Evolutionary conservation across 2,888 invertebrate species (phyloP).

Genomic region (Thereva unica): DNA sequence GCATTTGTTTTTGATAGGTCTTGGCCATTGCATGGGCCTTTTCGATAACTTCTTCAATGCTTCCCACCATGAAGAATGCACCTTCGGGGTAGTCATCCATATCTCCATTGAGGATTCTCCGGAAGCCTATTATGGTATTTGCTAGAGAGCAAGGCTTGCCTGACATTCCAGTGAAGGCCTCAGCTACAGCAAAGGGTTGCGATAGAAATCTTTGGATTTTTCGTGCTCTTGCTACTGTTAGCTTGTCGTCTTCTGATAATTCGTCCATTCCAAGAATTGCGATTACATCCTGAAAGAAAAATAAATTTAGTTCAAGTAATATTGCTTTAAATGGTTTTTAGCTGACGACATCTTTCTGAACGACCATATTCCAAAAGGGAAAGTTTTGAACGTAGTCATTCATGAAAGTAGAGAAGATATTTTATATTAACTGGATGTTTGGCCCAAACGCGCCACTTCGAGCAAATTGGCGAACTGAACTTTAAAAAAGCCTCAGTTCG

Average conservation of each 20-base stretch:
- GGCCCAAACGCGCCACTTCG: too few relatives aligned
- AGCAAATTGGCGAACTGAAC: too few relatives aligned
- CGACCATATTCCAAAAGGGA: too few relatives aligned
- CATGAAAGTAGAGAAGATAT: too few relatives aligned
- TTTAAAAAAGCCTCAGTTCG: too few relatives aligned
- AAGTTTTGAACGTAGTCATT: too few relatives aligned
- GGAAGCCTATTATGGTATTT: conserved; percentile 88
- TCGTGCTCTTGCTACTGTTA: conserved; percentile 90
- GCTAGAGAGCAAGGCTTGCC: conserved; percentile 87
- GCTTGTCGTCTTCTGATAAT: conserved; percentile 92
- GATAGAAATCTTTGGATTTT: conserved; percentile 94
- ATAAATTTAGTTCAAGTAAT: too few relatives aligned
- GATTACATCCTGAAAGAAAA: conserved; percentile 74
- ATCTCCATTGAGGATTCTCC: conserved; percentile 80
- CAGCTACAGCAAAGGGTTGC: conserved; percentile 91
- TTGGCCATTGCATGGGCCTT: conserved; percentile 70
- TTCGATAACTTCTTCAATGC: conserved; percentile 83
- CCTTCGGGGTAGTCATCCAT: conserved; percentile 92
- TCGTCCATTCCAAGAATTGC: conserved; percentile 94
- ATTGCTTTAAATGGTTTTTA: too few relatives aligned
- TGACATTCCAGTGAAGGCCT: conserved; percentile 90
- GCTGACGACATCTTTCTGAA: too few relatives aligned
- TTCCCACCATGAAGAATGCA: conserved; percentile 96
- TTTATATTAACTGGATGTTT: too few relatives aligned
- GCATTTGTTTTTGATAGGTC: conserved; percentile 9